Base-by-base conservation (phyloP, 2,888 invertebrate species). In the Eristalinus aeneus region DNA sequence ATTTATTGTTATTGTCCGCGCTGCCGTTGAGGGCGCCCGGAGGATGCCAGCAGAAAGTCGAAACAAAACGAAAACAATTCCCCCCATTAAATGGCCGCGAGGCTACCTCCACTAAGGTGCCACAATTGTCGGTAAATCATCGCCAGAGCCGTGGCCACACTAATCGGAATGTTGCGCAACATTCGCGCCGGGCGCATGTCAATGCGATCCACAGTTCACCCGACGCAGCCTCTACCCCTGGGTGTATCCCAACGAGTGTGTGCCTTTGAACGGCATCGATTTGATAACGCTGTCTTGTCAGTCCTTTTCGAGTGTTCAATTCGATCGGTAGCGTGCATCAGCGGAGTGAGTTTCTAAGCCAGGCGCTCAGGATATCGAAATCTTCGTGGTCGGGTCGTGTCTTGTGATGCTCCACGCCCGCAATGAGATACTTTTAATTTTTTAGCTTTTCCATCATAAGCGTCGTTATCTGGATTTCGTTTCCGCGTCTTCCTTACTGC, bases 271-370 rank as follows among this genome's bases (percentile, higher is more conserved):
- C 63, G 69, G 73, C 74, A 71, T 73, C 56, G 54, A 69, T 86
- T 74, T 65, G 71, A 73, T 77, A 82, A 69, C 65, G 56, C 60
- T n/a, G 73, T 61, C 71, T 71, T 74, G 82, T 82, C 65, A 86
- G 86, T 86, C 69, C 69, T 77, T 69, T 71, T 86, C 86, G 82
- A 86, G 81, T 82, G 46, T 77, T 82, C 69, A 73, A 77, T 86
- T 77, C 82, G 86, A 86, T 77, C 73, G 72, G 86, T 81, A 16
- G 34, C 58, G 36, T 63, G 36, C 58, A 32, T 4, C 23, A 36
- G 72, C 39, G 56, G 58, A 39, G 63, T 61, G 54, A 1, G 22
- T 11, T 56, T 63, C 22, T 11, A 1, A 39, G 2, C 31, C 22
- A 16, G 27, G 27, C 60, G 9, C 56, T 69, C n/a, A n/a, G 20